Base-by-base conservation (phyloP, 2,797 vertebrate genomes). In the Enoplosus armatus region DNA sequence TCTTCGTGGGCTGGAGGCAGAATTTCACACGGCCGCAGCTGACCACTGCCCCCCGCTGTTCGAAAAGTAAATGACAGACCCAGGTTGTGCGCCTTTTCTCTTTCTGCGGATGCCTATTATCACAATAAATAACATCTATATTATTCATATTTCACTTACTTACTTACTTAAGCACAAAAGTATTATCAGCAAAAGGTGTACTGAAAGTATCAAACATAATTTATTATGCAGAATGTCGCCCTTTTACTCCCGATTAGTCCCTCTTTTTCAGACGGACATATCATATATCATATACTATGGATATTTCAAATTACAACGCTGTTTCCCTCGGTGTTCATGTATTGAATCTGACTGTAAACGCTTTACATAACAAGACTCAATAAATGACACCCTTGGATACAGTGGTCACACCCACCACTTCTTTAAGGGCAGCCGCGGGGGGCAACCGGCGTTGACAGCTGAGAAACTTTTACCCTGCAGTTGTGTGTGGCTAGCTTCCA, bases 1-100 rank as follows among this genome's bases (percentile, higher is more conserved):
- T 87, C 88, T 88, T 91, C 85, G 72, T 10, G 48, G n/a, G 6
- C 66, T 53, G 7, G 0, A 7, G 24, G 16, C 0, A 10, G 15
- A n/a, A 26, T n/a, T 72, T 31, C 20, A 54, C 56, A 0, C 5
- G 12, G 8, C 0, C 5, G 1, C 0, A 3, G 26, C 68, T 82
- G 70, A 0, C 1, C 50, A 51, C 72, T 54, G 87, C 88, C 89
- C 7, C 7, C 88, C 5, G 2, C 5, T 16, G 88, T 22, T 3
- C 0, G 1, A 8, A 9, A 1, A 12, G 0, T 0, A 3, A 22
- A 67, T 1, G 0, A 12, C 24, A 45, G n/a, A 0, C 26, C 35
- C 45, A 2, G 35, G 7, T n/a, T 14, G 8, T n/a, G 18, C 14
- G 10, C 3, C 18, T 10, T 29, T 47, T 71, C n/a, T n/a, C 26